These are phyloP conservation scores for Lamproptera curius DNA, from an alignment of 2,888 invertebrate species.

Conservation along the genomic window DNA sequence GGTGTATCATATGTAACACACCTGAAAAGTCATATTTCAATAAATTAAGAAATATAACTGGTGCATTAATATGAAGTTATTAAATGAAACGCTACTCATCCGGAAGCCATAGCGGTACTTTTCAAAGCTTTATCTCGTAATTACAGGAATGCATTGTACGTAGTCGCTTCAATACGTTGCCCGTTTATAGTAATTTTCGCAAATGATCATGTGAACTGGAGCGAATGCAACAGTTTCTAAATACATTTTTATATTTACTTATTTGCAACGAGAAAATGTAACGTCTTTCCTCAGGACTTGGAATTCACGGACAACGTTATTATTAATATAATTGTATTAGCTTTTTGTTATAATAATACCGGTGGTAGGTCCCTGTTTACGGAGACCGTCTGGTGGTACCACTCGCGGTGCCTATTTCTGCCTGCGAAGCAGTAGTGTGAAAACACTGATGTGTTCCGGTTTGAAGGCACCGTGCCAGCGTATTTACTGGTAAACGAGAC, in stretches of 20 bases:
- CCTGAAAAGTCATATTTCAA: background rate
- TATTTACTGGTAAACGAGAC: too few relatives aligned
- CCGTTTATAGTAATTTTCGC: conserved; percentile 56
- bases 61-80: conserved; percentile 16
- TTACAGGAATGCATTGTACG: conserved; percentile 68
- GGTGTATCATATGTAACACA: too few relatives aligned
- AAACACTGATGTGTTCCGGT: too few relatives aligned
- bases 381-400: too few relatives aligned
- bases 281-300: too few relatives aligned
- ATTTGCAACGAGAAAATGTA: background rate
- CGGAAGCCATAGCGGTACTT: conserved; percentile 4
- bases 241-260: background rate
- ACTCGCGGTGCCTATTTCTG: too few relatives aligned
- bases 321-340: too few relatives aligned
- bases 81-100: conserved; percentile 19
- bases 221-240: conserved; percentile 36
- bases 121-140: conserved; percentile 52
- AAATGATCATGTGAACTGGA: conserved; percentile 43
- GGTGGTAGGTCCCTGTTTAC: too few relatives aligned
- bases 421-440: too few relatives aligned
- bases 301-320: too few relatives aligned
- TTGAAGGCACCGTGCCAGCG: too few relatives aligned
- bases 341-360: too few relatives aligned
- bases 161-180: conserved; percentile 48
- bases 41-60: background rate